Evolutionary conservation across 1,140 invertebrate genomes (phyloP).

Genomic region (Trinorchestia longiramus): DNA sequence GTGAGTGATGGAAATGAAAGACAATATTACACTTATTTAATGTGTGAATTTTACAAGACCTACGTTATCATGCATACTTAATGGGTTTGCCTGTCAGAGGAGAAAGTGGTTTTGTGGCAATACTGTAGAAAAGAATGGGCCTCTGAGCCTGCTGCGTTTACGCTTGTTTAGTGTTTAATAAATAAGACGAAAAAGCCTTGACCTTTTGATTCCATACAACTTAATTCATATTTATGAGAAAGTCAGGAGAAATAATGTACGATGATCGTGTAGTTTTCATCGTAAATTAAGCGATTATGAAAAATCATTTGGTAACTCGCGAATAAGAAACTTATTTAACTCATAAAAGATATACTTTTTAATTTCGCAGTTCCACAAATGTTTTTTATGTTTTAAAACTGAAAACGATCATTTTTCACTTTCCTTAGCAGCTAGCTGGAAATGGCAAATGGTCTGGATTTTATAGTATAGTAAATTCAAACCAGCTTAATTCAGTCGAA

Average conservation of each 20-base stretch:
- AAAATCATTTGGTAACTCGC: too few relatives aligned
- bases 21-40: neutral
- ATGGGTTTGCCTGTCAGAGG: neutral
- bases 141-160: neutral
- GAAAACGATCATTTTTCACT: too few relatives aligned
- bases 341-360: too few relatives aligned
- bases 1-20: neutral
- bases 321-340: too few relatives aligned
- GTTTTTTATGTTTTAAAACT: too few relatives aligned
- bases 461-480: too few relatives aligned
- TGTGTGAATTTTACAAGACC: neutral
- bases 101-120: neutral
- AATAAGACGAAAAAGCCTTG: neutral
- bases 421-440: too few relatives aligned
- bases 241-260: neutral
- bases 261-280: neutral
- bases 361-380: too few relatives aligned
- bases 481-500: too few relatives aligned
- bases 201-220: neutral
- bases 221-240: neutral
- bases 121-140: neutral
- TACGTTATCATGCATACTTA: neutral
- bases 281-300: neutral
- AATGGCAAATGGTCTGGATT: too few relatives aligned
- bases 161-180: neutral